These are phyloP conservation scores for Hemiprocne comata DNA, from an alignment of 2,113 vertebrate species.

Conservation along the genomic window DNA sequence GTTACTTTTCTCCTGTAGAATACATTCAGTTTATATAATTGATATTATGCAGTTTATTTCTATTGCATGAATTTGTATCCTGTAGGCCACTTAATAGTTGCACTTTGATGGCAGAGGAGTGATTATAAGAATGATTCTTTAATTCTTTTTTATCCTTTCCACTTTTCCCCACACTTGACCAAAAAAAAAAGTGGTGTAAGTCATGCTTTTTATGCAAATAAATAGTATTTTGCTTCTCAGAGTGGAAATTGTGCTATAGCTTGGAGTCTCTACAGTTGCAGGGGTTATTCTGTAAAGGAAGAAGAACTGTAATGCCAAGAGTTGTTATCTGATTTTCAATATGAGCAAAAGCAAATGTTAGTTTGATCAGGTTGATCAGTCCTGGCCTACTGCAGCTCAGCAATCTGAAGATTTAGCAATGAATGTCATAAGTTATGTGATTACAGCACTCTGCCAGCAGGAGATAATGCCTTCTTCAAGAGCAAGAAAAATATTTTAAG, in stretches of 20 bases:
- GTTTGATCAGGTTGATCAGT: not conserved
- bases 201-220: no score
- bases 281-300: not conserved
- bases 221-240: not conserved
- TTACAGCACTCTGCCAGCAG: not conserved
- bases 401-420: not conserved
- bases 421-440: not conserved
- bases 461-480: not conserved
- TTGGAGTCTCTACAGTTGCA: not conserved
- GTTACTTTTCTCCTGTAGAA: not conserved
- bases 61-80: not conserved
- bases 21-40: not conserved
- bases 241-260: not conserved
- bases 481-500: not conserved
- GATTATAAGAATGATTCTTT: not conserved
- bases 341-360: not conserved
- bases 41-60: not conserved
- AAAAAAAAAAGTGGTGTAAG: not conserved
- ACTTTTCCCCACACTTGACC: not conserved
- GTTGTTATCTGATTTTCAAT: not conserved
- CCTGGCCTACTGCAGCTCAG: not conserved
- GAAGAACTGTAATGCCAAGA: not conserved
- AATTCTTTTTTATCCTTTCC: not conserved
- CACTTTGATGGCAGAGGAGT: not conserved
- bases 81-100: not conserved